These are phyloP conservation scores for Sphaerophoria taeniata DNA, from an alignment of 2,888 invertebrate species.

Conservation along the genomic window DNA sequence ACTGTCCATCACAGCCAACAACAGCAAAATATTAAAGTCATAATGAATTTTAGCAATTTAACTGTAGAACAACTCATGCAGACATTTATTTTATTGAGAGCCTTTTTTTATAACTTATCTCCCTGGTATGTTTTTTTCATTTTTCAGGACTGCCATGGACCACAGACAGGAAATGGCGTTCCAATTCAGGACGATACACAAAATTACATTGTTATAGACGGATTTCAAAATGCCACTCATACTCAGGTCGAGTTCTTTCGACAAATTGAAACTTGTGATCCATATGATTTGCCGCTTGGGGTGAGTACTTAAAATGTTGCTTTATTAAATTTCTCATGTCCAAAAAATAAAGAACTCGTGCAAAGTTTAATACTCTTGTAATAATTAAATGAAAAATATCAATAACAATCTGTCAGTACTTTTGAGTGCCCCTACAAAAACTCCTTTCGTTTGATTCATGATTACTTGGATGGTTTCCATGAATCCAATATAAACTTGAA, in stretches of 20 bases:
- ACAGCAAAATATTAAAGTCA: background rate
- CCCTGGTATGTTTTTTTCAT: conserved; percentile 35
- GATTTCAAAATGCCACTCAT: conserved; percentile 92
- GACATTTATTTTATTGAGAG: background rate
- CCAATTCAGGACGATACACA: conserved; percentile 91
- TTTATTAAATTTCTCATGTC: conserved; percentile 1
- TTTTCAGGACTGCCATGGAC: conserved; percentile 91
- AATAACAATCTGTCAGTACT: too few species aligned
- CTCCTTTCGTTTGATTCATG: too few species aligned
- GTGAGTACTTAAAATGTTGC: conserved; percentile 83
- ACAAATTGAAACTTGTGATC: conserved; percentile 92
- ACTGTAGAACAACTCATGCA: conserved; percentile 3
- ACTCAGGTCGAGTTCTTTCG: conserved; percentile 91
- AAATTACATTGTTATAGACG: conserved; percentile 90
- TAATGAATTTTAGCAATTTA: conserved; percentile 2
- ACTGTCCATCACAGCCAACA: background rate
- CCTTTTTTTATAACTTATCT: background rate
- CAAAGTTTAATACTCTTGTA: background rate
- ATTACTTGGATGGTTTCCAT: too few species aligned
- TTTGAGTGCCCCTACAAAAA: too few species aligned
- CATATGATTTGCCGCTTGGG: conserved; percentile 87
- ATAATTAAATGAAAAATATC: too few species aligned
- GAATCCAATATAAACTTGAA: too few species aligned
- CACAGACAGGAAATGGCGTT: conserved; percentile 85
- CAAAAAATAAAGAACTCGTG: background rate